phyloP scores from a whole-genome alignment of 2,888 invertebrate species.

The Eupithecia dodoneata region DNA sequence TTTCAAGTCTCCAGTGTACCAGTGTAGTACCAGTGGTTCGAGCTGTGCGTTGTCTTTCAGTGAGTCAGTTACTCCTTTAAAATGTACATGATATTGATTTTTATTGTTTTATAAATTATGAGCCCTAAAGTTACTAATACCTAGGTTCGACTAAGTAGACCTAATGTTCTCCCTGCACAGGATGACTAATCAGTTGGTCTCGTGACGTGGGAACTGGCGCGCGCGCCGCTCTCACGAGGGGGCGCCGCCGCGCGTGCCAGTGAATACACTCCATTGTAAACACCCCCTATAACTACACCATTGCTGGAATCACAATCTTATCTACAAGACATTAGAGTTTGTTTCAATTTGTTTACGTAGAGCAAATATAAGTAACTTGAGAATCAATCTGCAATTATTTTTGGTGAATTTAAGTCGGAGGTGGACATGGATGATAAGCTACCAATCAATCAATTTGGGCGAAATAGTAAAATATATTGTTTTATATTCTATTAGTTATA shows the following conservation, averaged over 20 bases:
- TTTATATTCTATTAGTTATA: background rate
- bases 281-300: slow-evolving; percentile 35
- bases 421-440: slow-evolving; percentile 14
- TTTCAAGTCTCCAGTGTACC: too few relatives aligned
- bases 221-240: slow-evolving; percentile 63
- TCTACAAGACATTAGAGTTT: background rate
- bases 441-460: slow-evolving; percentile 3
- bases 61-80: too few relatives aligned
- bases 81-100: too few relatives aligned
- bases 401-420: slow-evolving; percentile 11
- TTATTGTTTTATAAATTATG: too few relatives aligned
- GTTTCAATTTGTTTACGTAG: background rate
- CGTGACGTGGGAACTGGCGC: slow-evolving; percentile 62
- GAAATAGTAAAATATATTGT: background rate
- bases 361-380: slow-evolving; percentile 21
- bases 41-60: too few relatives aligned
- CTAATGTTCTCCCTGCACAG: background rate
- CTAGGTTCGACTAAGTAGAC: background rate
- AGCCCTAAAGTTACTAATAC: too few relatives aligned
- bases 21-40: too few relatives aligned
- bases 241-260: slow-evolving; percentile 53
- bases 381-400: slow-evolving; percentile 36
- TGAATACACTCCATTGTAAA: slow-evolving; percentile 45
- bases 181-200: background rate
- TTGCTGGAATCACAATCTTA: background rate